phyloP scores from a whole-genome alignment of 2,113 vertebrate genomes.

The Periophthalmodon schlosseri region DNA sequence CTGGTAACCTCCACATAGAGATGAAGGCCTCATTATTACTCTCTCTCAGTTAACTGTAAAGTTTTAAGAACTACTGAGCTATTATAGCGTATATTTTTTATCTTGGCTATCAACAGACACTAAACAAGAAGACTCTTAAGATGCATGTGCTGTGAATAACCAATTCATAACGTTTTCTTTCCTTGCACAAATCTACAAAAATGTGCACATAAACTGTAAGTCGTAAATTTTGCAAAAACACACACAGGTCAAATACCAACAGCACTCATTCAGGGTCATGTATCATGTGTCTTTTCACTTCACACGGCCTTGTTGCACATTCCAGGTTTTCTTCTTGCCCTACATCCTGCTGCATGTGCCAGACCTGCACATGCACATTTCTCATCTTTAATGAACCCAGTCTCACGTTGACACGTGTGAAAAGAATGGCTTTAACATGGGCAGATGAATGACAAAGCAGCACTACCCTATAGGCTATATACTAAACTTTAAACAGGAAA shows the following conservation, averaged over 20 bases:
- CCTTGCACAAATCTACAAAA: background rate
- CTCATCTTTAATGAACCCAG: conserved; percentile 19
- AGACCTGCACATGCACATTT: conserved; percentile 7
- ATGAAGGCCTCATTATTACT: too few species aligned
- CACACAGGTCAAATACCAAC: background rate
- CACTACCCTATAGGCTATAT: background rate
- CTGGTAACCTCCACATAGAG: too few species aligned
- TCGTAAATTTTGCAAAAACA: background rate
- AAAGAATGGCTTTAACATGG: conserved; percentile 26
- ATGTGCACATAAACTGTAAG: background rate
- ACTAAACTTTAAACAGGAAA: background rate
- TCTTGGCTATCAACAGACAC: background rate
- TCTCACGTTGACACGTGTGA: conserved; percentile 21
- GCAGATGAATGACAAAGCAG: background rate
- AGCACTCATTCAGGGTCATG: background rate
- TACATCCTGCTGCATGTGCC: background rate
- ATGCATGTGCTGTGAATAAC: background rate
- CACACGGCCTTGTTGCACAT: background rate
- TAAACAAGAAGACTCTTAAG: background rate
- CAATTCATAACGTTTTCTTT: background rate
- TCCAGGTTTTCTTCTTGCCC: background rate
- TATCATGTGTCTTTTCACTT: background rate
- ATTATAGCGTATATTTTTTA: too few species aligned
- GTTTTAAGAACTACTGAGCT: background rate
- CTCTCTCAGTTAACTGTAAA: background rate